These are phyloP conservation scores for Coreoperca whiteheadi DNA, from an alignment of 2,113 vertebrate genomes.

Conservation along the genomic window DNA sequence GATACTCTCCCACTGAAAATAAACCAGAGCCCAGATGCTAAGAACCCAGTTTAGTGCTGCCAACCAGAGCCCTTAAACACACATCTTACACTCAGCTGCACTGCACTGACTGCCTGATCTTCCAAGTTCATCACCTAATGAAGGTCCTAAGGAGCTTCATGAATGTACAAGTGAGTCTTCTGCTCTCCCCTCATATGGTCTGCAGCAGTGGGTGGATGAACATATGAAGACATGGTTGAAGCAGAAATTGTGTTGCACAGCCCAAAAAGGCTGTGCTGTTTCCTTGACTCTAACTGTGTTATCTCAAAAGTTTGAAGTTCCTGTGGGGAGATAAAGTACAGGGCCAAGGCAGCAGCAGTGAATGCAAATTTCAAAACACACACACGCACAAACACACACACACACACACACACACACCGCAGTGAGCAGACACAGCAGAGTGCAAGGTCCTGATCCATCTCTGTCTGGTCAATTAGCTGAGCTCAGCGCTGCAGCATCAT, in stretches of 20 bases:
- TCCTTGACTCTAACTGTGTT: slow-evolving; percentile 24
- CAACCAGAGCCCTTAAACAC: slow-evolving; percentile 53
- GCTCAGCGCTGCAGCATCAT: slow-evolving; percentile 77
- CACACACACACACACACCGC: not conserved
- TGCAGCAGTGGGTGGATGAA: slow-evolving; percentile 19
- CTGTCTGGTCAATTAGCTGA: slow-evolving; percentile 79
- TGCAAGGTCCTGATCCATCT: slow-evolving; percentile 78
- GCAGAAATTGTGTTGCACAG: not conserved
- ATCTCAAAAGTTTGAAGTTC: slow-evolving; percentile 39
- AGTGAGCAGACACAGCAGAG: slow-evolving; percentile 62
- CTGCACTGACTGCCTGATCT: slow-evolving; percentile 46
- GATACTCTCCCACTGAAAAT: slow-evolving; percentile 67
- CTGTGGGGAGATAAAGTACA: slow-evolving; percentile 12
- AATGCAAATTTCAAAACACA: slow-evolving; percentile 35
- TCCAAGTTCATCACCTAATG: slow-evolving; percentile 44
- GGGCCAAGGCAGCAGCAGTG: slow-evolving; percentile 26
- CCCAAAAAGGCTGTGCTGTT: not conserved
- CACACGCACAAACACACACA: slow-evolving; percentile 6
- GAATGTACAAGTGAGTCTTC: not conserved
- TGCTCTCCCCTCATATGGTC: slow-evolving; percentile 8
- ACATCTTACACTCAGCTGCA: slow-evolving; percentile 47
- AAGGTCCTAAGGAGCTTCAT: slow-evolving; percentile 2
- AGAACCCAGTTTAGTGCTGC: slow-evolving; percentile 44
- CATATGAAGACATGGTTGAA: not conserved
- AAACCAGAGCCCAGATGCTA: slow-evolving; percentile 60